Percentiles rank a stretch among this genome's conserved stretches.
These are phyloP conservation scores for Deilephila porcellus DNA, from an alignment of 2,888 invertebrate genomes.

Conservation along the genomic window DNA sequence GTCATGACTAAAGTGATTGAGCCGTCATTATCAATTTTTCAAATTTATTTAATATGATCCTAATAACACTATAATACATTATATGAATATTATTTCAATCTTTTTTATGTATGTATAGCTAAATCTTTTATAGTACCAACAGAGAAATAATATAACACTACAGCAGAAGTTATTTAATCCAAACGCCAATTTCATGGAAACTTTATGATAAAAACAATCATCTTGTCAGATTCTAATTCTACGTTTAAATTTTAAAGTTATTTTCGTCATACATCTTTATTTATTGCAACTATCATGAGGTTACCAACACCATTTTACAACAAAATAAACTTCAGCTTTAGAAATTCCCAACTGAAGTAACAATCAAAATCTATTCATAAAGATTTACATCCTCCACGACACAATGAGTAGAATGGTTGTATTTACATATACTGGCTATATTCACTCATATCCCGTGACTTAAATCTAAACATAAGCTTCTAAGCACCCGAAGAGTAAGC, in stretches of 20 bases:
- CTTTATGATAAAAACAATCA: background rate
- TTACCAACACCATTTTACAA: background rate
- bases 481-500: slow-evolving; percentile 47
- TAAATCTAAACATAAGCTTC: slow-evolving; percentile 41
- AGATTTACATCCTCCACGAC: slow-evolving; percentile 41
- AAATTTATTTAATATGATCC: background rate
- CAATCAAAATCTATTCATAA: slow-evolving; percentile 45
- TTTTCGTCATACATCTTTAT: slow-evolving; percentile 11
- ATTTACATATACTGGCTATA: slow-evolving; percentile 47
- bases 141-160: background rate
- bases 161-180: background rate
- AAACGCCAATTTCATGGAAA: background rate
- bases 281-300: slow-evolving; percentile 4
- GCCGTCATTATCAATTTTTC: background rate
- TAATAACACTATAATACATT: background rate
- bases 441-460: slow-evolving; percentile 39
- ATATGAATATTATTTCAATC: background rate
- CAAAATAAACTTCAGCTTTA: slow-evolving; percentile 14
- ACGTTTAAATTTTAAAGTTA: background rate
- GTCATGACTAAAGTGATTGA: background rate
- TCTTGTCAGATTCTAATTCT: background rate
- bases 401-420: slow-evolving; percentile 48
- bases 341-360: slow-evolving; percentile 48
- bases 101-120: background rate
- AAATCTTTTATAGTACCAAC: background rate